phyloP scores from a whole-genome alignment of 2,888 invertebrate species.

The Tipula helvola region DNA sequence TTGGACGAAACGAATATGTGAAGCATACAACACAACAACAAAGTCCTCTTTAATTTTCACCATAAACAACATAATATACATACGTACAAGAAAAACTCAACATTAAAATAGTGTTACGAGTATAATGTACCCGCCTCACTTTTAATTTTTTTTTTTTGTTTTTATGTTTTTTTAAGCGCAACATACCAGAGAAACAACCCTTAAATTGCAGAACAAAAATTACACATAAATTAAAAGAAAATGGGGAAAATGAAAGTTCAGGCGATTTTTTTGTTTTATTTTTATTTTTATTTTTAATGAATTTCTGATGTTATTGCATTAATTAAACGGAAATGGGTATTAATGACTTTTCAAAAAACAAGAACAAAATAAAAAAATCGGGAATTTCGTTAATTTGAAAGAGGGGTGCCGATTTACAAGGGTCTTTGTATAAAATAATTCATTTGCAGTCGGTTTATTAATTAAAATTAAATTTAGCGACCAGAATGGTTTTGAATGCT shows the following conservation, averaged over 20 bases:
- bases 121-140: not conserved
- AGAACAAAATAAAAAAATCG: not conserved
- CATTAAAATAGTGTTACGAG: not conserved
- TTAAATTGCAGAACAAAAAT: not conserved
- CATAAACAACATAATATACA: not conserved
- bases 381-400: not conserved
- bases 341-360: not conserved
- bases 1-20: not conserved
- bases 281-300: not conserved
- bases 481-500: not conserved
- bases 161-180: not conserved
- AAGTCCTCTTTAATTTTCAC: not conserved
- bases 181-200: not conserved
- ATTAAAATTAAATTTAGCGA: too few species aligned
- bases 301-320: slow-evolving; percentile 4
- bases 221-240: not conserved
- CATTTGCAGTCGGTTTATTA: not conserved
- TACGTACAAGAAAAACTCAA: too few species aligned
- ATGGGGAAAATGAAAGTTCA: not conserved
- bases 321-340: not conserved
- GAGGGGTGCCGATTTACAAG: not conserved
- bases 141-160: not conserved
- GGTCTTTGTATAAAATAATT: not conserved
- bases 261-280: not conserved
- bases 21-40: not conserved